Percentiles rank a stretch among this genome's conserved stretches.
These are phyloP conservation scores for Liopterus haemorrhoidalis DNA, from an alignment of 2,888 invertebrate genomes.

Conservation along the genomic window DNA sequence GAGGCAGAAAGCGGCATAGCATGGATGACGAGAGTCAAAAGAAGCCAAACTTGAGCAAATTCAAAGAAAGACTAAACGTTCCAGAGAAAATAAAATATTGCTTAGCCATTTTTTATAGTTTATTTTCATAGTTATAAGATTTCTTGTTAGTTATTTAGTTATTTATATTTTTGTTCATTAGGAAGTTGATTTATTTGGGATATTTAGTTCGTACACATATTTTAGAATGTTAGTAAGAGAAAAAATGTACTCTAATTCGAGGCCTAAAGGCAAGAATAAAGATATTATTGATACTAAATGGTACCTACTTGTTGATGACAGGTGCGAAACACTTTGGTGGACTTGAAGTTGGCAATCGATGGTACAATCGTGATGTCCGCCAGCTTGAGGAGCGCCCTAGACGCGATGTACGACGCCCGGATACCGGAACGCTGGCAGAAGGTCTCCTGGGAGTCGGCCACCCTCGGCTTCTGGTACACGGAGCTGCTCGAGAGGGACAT, in stretches of 20 bases:
- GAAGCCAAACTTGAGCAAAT: no score
- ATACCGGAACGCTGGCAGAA: constrained; percentile 90
- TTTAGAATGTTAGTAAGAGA: no score
- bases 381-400: constrained; percentile 76
- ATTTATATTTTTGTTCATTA: not conserved
- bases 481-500: constrained; percentile 86
- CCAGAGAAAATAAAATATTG: no score
- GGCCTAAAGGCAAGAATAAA: no score
- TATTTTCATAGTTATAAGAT: no score
- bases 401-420: constrained; percentile 94
- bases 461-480: constrained; percentile 98
- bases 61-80: no score
- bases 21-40: no score
- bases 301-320: no score
- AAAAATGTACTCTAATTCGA: no score
- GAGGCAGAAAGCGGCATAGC: no score
- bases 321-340: constrained; percentile 74
- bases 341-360: constrained; percentile 91
- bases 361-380: constrained; percentile 98
- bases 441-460: constrained; percentile 97
- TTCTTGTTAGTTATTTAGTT: not conserved
- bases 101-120: no score
- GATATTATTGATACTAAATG: no score
- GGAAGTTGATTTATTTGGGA: not conserved
- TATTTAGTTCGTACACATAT: not conserved